These are phyloP conservation scores for Mesocricetus auratus DNA, from an alignment of 2,113 vertebrate genomes.

Conservation along the genomic window DNA sequence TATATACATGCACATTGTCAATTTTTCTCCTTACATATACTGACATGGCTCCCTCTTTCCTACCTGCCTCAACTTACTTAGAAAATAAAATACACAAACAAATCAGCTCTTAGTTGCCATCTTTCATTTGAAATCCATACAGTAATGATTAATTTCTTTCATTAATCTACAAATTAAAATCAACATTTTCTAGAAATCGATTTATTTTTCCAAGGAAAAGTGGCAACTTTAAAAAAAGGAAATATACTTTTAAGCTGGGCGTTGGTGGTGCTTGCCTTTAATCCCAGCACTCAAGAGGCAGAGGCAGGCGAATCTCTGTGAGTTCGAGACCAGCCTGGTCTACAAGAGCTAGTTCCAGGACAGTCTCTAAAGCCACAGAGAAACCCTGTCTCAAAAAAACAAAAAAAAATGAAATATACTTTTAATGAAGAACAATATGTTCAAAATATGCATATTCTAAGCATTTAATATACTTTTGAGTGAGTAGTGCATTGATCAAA, in stretches of 20 bases:
- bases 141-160: neutral
- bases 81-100: neutral
- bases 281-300: too few species aligned
- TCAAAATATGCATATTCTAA: conserved; percentile 17
- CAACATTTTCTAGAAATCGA: neutral
- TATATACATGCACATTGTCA: neutral
- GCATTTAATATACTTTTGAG: neutral
- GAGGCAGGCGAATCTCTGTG: too few species aligned
- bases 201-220: conserved; percentile 33
- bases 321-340: too few species aligned
- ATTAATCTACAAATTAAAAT: conserved; percentile 34
- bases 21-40: neutral
- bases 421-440: conserved; percentile 32
- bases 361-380: too few species aligned
- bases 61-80: neutral
- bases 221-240: neutral
- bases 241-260: too few species aligned
- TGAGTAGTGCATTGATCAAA: neutral
- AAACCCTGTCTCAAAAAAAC: too few species aligned
- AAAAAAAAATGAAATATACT: neutral
- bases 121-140: neutral
- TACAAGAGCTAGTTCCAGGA: too few species aligned
- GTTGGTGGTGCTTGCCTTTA: too few species aligned
- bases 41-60: neutral
- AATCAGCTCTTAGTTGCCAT: neutral